Evolutionary conservation across 2,797 vertebrate genomes (phyloP).

Genomic region (Melanogrammus aeglefinus): DNA sequence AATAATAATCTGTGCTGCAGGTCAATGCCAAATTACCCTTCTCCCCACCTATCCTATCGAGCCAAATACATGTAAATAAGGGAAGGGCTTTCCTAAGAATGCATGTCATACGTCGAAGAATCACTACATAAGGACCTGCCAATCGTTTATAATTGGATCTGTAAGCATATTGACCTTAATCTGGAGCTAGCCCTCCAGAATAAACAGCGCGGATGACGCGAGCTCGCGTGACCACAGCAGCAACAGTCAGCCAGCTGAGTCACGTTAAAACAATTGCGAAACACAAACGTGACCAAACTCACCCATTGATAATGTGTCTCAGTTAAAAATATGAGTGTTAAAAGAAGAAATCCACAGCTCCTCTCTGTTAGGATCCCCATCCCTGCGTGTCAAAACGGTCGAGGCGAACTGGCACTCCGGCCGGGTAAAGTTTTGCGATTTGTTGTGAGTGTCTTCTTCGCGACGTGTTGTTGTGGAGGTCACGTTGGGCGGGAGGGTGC

Average conservation of each 20-base stretch:
- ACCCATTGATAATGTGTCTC: conserved; percentile 56
- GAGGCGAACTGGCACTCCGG: conserved; percentile 13
- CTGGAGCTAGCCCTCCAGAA: conserved; percentile 13
- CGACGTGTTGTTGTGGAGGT: conserved; percentile 24
- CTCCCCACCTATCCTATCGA: background rate
- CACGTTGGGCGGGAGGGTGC: conserved; percentile 19
- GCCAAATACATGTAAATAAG: too few species aligned
- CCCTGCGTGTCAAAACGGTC: conserved; percentile 12
- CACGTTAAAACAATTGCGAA: conserved; percentile 40
- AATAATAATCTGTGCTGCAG: background rate
- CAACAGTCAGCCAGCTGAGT: conserved; percentile 49
- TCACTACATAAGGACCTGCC: background rate
- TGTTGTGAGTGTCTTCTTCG: conserved; percentile 50
- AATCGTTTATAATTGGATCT: background rate
- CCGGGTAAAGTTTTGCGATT: conserved; percentile 42
- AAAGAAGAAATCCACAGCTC: conserved; percentile 6
- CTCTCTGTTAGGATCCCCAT: conserved; percentile 46
- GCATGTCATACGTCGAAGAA: background rate
- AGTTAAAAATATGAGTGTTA: conserved; percentile 47
- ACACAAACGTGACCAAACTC: conserved; percentile 32
- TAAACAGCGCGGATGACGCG: conserved; percentile 20
- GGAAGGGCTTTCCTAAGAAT: too few species aligned
- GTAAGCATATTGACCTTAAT: background rate
- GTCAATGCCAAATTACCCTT: background rate
- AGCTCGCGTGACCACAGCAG: conserved; percentile 20